Base-by-base conservation (phyloP, 1,140 invertebrate species). In the Colletes latitarsis region DNA sequence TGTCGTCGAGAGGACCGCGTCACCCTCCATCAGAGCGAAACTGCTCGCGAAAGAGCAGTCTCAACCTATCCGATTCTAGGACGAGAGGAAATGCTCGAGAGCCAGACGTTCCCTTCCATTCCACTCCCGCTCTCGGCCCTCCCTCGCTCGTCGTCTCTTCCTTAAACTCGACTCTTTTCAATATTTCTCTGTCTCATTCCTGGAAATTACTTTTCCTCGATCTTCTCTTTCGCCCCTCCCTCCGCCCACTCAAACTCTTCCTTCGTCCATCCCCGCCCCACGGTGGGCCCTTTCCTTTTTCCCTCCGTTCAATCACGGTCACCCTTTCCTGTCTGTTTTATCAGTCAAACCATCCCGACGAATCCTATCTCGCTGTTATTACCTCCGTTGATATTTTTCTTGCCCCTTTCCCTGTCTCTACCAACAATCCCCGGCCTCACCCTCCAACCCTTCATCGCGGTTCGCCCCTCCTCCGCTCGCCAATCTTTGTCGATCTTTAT, bases 21-120 rank as follows among this genome's bases (percentile, higher is more conserved):
- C 69, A 73, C 77, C 49, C 77, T 73, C 77, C 58, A 79, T 64
- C 58, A 73, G 69, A 64, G 70, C 19, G 41, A 76, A 55, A 77
- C 64, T 69, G 49, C 57, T 58, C 73, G 68, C 49, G 70, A 64
- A 79, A 73, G 69, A 79, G 77, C 77, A 73, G 77, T 39, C 60
- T 64, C 77, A 64, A 57, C 77, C 68, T 71, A 72, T 72, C 70
- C 68, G 58, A 78, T 78, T 55, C 57, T 19, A 14, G 39, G 63
- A 57, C n/a, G 62, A 57, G 79, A 69, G 60, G 58, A 77, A 81
- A 63, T 39, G 57, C 46, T 77, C 63, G 66, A 76, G 55, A 43
- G 55, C 46, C 78, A 67, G 62, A 76, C 70, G 49, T 49, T 52
- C 46, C 58, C 69, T 55, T 55, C 68, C 49, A 63, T 73, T 78